phyloP scores from a whole-genome alignment of 2,888 invertebrate species.

The Napeogenes sylphis region DNA sequence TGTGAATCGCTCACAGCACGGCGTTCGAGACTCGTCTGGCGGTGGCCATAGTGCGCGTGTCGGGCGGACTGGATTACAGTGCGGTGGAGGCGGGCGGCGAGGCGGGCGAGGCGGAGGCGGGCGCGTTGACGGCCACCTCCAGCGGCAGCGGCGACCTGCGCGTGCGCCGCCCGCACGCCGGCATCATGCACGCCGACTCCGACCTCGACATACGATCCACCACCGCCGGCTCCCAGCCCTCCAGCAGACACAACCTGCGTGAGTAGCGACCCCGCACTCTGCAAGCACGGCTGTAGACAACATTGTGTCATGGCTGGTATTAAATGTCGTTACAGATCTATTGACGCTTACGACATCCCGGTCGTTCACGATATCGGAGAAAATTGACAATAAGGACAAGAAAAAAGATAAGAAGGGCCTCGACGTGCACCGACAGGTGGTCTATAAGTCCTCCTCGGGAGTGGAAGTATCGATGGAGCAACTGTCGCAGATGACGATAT shows the following conservation, averaged over 20 bases:
- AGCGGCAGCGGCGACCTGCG: conserved; percentile 64
- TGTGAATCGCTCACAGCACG: conserved; percentile 74
- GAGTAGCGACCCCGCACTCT: conserved; percentile 30
- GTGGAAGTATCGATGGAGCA: conserved; percentile 80
- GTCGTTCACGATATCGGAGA: conserved; percentile 67
- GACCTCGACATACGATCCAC: conserved; percentile 79
- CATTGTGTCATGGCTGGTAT: no score
- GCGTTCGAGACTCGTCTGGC: conserved; percentile 95
- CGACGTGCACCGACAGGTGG: conserved; percentile 66
- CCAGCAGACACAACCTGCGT: conserved; percentile 56
- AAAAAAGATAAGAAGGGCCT: conserved; percentile 54
- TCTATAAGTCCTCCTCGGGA: conserved; percentile 78
- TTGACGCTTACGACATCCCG: conserved; percentile 58
- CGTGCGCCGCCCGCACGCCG: conserved; percentile 50
- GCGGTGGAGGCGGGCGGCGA: conserved; percentile 59
- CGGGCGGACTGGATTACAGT: conserved; percentile 91
- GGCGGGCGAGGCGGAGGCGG: conserved; percentile 53
- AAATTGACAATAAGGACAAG: conserved; percentile 51
- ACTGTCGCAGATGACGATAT: conserved; percentile 83
- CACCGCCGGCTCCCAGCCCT: conserved; percentile 44
- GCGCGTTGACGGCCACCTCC: conserved; percentile 60
- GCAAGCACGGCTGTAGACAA: no score
- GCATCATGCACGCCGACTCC: conserved; percentile 84
- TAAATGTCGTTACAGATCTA: conserved; percentile 44
- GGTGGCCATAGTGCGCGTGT: conserved; percentile 91